These are phyloP conservation scores for Rhegmatorhina hoffmannsi DNA, from an alignment of 2,113 vertebrate species.

Conservation along the genomic window DNA sequence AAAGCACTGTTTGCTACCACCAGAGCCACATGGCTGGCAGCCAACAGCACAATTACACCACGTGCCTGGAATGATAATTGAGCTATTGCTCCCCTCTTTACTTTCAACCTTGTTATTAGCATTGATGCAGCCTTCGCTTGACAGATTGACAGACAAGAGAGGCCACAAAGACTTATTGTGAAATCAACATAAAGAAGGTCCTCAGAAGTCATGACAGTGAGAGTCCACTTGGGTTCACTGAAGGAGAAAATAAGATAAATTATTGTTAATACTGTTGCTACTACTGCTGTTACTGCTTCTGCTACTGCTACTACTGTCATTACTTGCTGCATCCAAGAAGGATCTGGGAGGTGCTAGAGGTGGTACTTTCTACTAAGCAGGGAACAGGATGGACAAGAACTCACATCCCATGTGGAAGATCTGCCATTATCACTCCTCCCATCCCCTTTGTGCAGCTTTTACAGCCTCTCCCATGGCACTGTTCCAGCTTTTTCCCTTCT, in stretches of 20 bases:
- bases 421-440: background rate
- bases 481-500: background rate
- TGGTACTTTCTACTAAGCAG: background rate
- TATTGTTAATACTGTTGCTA: background rate
- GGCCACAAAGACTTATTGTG: background rate
- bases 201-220: background rate
- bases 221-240: background rate
- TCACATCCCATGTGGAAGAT: background rate
- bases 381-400: background rate
- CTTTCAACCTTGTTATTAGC: conserved; percentile 28
- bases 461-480: background rate
- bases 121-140: background rate
- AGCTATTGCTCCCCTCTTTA: conserved; percentile 14
- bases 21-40: conserved; percentile 1
- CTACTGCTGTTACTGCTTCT: background rate
- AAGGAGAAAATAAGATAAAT: background rate
- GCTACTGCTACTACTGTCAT: background rate
- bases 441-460: background rate
- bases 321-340: background rate
- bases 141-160: background rate
- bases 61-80: conserved; percentile 55
- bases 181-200: background rate
- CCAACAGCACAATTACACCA: conserved; percentile 49
- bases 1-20: conserved; percentile 15
- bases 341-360: background rate